Base-by-base conservation (phyloP, 2,113 vertebrate species). In the Perca fluviatilis region DNA sequence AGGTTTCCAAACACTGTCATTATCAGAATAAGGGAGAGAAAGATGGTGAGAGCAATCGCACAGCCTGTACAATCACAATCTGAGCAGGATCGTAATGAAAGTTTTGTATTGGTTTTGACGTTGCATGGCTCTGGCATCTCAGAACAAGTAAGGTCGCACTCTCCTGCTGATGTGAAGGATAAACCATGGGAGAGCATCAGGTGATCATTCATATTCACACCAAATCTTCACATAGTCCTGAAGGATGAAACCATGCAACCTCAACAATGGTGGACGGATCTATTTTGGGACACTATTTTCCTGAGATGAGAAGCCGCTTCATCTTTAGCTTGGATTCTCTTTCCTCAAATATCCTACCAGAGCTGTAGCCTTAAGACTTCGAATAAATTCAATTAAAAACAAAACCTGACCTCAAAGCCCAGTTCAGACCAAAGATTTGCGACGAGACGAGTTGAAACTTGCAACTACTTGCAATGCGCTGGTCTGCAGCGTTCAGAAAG, bases 1-100 rank as follows among this genome's bases (percentile, higher is more conserved):
- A 96, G 88, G 83, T 96, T 96, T 4, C 96, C 96, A 47, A 95
- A 94, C 47, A 95, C 94, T 1, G 96, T 96, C 94, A 96, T 93
- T 51, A 95, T 82, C 67, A 96, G 96, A 67, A 96, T 94, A 78
- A 94, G 68, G 53, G 92, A 91, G 77, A 96, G 94, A 77, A 95
- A 92, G 69, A 95, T 65, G 66, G 93, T 89, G 68, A 96, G 94
- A 33, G 92, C 27, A 12, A 93, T 83, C 2, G 84, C 10, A 11
- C 5, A 47, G 56, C 27, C 56, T 50, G 57, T 5, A 27, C 10
- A 33, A 12, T 1, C 15, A 23, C 54, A 60, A 6, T 56, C 51
- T n/a, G 33, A 81, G 53, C n/a, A 57, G 30, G 19, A 40, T 7
- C 2, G 9, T 40, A 40, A 40, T 10, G 40, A 40, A 43, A 11